Base-by-base conservation (phyloP, 2,888 invertebrate genomes). In the Ryuthela nishihirai region DNA sequence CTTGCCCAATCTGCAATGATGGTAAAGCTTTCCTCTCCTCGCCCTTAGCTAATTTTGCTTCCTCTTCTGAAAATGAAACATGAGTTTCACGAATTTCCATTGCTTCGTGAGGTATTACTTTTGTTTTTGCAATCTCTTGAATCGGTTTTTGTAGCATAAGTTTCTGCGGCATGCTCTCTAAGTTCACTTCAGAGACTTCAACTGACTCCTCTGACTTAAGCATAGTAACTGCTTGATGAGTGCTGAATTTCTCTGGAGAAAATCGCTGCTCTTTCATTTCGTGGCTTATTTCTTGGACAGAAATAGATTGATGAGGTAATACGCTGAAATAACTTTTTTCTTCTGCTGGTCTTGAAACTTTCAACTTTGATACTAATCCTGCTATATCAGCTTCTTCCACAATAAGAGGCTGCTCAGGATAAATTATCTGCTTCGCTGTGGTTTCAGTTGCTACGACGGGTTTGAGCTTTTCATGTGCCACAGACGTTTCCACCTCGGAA, bases 321-420 rank as follows among this genome's bases (percentile, higher is more conserved):
- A 49, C 32, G 9, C 32, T 42, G 26, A 45, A 20, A 20, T 18
- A 23, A 18, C 44, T 32, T 38, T 60, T 36, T 10, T 50, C 49
- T 34, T 36, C 17, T 18, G 34, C 25, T 4, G 25, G 18, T n/a
- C 21, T 34, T 32, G 32, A 23, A 12, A 44, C 3, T 10, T 38
- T 60, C 12, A 60, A 23, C 6, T 60, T 34, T n/a, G 50, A 46
- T 36, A 46, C 54, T 7, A 32, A 18, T 18, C 34, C 54, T 26
- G 44, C 43, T 3, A 49, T 29, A 24, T 64, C 65, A 71, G 72
- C 70, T 71, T 73, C 71, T 72, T 74, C 49, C 69, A 74, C 60
- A 64, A 69, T 43, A 4, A 58, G 23, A 44, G 43, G 48, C 21
- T 65, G 55, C 5, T 55, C 55, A 17, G 48, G 43, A 10, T 43